Conservation (phyloP, 1,140 invertebrate species). For the Parapsyche elsis region DNA sequence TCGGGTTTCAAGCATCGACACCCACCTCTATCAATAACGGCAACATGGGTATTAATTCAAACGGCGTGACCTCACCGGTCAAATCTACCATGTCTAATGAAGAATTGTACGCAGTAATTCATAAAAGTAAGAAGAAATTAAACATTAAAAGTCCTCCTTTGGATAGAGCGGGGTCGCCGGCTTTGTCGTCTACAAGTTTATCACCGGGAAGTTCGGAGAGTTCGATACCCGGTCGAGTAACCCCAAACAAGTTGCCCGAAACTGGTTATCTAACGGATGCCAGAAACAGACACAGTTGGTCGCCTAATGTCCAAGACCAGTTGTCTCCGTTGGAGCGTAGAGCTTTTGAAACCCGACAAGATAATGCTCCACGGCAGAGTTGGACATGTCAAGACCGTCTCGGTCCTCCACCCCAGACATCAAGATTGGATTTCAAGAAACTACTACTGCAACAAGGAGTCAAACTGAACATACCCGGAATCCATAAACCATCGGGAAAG, state of each 20-base stretch:
- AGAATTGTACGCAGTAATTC: slow-evolving; percentile 80
- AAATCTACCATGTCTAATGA: slow-evolving; percentile 81
- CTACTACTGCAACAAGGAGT: slow-evolving; percentile 78
- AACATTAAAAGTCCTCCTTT: slow-evolving; percentile 72
- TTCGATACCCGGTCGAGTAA: slow-evolving; percentile 62
- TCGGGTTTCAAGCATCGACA: slow-evolving; percentile 71
- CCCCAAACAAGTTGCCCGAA: slow-evolving; percentile 66
- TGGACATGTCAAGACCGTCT: slow-evolving; percentile 70
- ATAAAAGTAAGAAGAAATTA: slow-evolving; percentile 80
- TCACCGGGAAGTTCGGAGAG: slow-evolving; percentile 67
- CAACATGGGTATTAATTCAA: slow-evolving; percentile 56
- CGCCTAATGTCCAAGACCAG: slow-evolving; percentile 65
- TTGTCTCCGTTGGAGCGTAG: slow-evolving; percentile 59
- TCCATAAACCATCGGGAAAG: slow-evolving; percentile 70
- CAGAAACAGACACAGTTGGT: slow-evolving; percentile 68
- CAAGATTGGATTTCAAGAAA: slow-evolving; percentile 84
- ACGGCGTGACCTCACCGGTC: slow-evolving; percentile 70
- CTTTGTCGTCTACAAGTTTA: slow-evolving; percentile 65
- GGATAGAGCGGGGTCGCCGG: slow-evolving; percentile 68
- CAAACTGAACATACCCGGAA: slow-evolving; percentile 68
- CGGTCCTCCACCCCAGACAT: slow-evolving; percentile 73
- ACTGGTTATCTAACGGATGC: slow-evolving; percentile 69
- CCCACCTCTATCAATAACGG: slow-evolving; percentile 64
- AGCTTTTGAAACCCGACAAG: slow-evolving; percentile 57
- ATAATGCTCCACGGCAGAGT: slow-evolving; percentile 66